Evolutionary conservation across 1,140 invertebrate genomes (phyloP), one percentile per base, ranked within the genome.

Genomic region (Megalopta genalis): DNA sequence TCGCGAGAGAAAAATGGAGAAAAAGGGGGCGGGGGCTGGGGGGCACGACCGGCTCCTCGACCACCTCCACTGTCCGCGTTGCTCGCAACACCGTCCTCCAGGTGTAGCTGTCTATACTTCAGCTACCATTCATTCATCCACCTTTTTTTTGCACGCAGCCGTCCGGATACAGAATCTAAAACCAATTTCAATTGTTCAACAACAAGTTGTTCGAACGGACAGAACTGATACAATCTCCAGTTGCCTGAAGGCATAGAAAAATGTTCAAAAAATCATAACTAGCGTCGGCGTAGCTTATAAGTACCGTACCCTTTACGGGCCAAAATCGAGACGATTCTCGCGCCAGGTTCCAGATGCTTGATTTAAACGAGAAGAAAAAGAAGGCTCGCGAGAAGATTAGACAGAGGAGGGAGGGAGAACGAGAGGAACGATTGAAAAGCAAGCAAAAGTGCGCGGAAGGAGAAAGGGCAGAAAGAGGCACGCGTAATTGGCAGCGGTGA

Each of bases 401-500:
- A 42, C 18, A 54, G 54, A n/a, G 21, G n/a, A 2, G n/a, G 52
- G 16, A 37, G 42, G 67, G 60, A 23, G 14, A 12, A n/a, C 23
- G 25, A 46, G 32, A 46, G 46, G 32, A 60, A 60, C 60, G 46
- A 57, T 16, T 46, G 49, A 62, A 60, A 72, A 62, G 63, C 82
- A 57, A 37, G 42, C 71, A 78, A 60, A 65, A 74, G 68, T 32
- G 32, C 66, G 23, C n/a, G 21, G 52, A 21, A 21, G 70, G 70
- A 70, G 37, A 82, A 77, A 77, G 83, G 89, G 88, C 90, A 87
- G 89, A 88, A 92, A 92, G 88, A 92, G 91, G 90, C 90, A 91
- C 89, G 89, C 90, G 89, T 92, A 92, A 92, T 92, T 92, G 90
- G 91, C 85, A 87, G 87, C 52, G 52, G 18, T 3, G 52, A 18